phyloP scores from a whole-genome alignment of 2,797 vertebrate species.

The Poliocrania exsul region DNA sequence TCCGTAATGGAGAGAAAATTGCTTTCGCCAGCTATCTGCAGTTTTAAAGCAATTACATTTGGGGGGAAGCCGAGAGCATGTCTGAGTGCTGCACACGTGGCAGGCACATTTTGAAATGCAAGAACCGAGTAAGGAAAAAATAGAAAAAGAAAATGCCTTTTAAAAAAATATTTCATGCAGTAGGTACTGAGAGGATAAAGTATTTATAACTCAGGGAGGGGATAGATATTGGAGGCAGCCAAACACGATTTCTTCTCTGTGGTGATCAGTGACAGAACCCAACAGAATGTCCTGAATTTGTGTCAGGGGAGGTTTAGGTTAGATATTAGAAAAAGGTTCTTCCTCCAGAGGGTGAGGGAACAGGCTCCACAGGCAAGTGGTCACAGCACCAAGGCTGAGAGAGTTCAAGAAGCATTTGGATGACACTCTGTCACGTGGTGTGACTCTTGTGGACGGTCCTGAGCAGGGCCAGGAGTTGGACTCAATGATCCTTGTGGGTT shows the following conservation, averaged over 20 bases:
- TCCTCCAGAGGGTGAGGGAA: not conserved
- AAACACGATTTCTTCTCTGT: not conserved
- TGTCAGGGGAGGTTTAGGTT: not conserved
- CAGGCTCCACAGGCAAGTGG: not conserved
- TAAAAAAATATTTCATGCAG: slow-evolving; percentile 46
- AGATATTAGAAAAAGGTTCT: not conserved
- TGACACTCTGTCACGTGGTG: not conserved
- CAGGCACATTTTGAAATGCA: slow-evolving; percentile 13
- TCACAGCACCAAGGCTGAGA: not conserved
- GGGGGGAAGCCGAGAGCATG: slow-evolving; percentile 56
- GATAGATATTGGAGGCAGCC: not conserved
- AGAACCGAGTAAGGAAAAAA: slow-evolving; percentile 21
- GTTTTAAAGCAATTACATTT: slow-evolving; percentile 76
- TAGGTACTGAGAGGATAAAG: slow-evolving; percentile 45
- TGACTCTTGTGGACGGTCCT: not conserved
- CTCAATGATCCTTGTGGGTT: not conserved
- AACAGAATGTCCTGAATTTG: not conserved
- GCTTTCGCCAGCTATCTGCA: slow-evolving; percentile 71
- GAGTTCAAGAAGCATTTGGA: not conserved
- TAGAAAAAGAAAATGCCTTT: not conserved
- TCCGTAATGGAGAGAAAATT: slow-evolving; percentile 74
- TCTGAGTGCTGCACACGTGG: not conserved
- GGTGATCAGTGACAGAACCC: not conserved
- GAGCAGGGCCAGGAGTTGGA: not conserved
- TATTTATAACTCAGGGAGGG: slow-evolving; percentile 40